Percentiles rank a stretch among this genome's conserved stretches.
phyloP scores from a whole-genome alignment of 2,888 invertebrate species.

The Imbricaverruca yamaguchii region DNA sequence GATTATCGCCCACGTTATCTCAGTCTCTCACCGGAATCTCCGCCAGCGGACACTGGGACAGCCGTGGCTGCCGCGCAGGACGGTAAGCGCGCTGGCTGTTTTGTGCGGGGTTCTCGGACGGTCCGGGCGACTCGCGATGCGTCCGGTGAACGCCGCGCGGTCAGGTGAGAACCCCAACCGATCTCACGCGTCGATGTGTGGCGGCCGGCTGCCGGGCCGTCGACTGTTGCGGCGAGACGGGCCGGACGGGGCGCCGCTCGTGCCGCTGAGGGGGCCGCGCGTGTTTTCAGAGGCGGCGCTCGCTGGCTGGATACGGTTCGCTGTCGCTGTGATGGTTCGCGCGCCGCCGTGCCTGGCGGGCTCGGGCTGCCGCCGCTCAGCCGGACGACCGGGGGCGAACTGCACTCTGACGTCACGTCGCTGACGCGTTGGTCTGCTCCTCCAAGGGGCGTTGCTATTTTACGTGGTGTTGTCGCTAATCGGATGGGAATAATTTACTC shows the following conservation, averaged over 20 bases:
- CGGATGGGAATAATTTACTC: not conserved
- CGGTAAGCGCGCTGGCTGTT: not conserved
- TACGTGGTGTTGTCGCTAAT: not conserved
- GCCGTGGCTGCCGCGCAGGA: too few relatives aligned
- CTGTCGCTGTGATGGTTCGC: not conserved
- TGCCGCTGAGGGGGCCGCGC: not conserved
- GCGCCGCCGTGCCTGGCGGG: not conserved
- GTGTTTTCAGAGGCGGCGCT: not conserved
- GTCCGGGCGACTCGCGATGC: too few relatives aligned
- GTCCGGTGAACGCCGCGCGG: too few relatives aligned
- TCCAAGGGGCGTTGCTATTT: not conserved
- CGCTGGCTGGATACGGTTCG: not conserved
- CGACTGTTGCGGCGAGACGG: too few relatives aligned
- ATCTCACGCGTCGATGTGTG: too few relatives aligned
- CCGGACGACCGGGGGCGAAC: too few relatives aligned
- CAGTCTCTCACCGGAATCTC: too few relatives aligned
- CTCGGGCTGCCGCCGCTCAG: not conserved
- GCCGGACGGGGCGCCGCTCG: too few relatives aligned
- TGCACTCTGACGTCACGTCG: not conserved
- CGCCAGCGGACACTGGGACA: too few relatives aligned
- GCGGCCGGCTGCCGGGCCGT: too few relatives aligned
- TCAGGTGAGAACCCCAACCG: too few relatives aligned
- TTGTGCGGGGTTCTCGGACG: not conserved
- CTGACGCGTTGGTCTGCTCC: not conserved
- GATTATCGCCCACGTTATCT: too few relatives aligned